Percentiles rank a stretch among this genome's conserved stretches.
Conservation (phyloP, 2,113 vertebrate genomes). For the Tetrao urogallus region DNA sequence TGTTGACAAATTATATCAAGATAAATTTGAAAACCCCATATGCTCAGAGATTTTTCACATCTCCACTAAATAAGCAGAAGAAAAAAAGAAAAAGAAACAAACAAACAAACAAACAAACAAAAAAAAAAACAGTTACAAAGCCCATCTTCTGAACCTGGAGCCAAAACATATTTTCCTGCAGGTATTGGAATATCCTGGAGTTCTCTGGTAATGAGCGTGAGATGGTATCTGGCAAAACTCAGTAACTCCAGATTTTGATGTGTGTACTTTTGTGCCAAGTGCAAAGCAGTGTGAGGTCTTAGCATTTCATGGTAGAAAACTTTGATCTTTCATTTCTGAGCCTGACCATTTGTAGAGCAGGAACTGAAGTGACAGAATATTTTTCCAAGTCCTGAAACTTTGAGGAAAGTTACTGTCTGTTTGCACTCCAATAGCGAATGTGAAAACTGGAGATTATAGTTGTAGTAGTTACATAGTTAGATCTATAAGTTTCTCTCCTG, state of each 20-base stretch:
- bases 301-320: background rate
- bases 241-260: slow-evolving; percentile 23
- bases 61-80: background rate
- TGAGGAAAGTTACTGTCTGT: background rate
- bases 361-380: background rate
- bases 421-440: accelerated
- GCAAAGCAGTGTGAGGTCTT: slow-evolving; percentile 21
- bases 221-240: slow-evolving; percentile 35
- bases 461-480: no score
- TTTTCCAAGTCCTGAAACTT: background rate
- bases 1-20: background rate
- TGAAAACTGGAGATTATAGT: background rate
- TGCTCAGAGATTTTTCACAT: slow-evolving; percentile 23
- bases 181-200: background rate
- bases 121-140: background rate
- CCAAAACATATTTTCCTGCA: background rate
- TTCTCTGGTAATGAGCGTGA: background rate
- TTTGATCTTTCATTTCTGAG: slow-evolving; percentile 16
- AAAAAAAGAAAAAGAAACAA: background rate
- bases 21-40: slow-evolving; percentile 3
- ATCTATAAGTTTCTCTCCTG: background rate
- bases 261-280: slow-evolving; percentile 58
- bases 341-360: slow-evolving; percentile 11
- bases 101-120: background rate
- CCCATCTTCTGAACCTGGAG: background rate